These are phyloP conservation scores for Pica pica DNA, from an alignment of 2,113 vertebrate species.

Conservation along the genomic window DNA sequence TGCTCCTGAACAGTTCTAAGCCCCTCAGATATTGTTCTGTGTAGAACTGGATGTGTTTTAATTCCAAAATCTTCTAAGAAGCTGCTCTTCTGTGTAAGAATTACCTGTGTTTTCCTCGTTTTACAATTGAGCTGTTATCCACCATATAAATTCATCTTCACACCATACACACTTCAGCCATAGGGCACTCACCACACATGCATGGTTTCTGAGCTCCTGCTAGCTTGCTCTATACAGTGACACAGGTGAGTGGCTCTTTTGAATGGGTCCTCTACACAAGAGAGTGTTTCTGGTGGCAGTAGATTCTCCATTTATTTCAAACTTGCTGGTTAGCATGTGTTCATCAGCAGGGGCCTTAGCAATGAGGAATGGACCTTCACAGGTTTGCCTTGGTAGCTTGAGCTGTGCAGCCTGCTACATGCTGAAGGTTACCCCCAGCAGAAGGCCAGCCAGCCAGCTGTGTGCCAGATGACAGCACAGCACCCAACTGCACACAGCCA, in stretches of 20 bases:
- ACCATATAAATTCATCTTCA: background rate
- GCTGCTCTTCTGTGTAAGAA: background rate
- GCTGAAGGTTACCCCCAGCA: slow-evolving; percentile 8
- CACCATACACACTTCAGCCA: background rate
- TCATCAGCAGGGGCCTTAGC: background rate
- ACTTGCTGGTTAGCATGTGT: background rate
- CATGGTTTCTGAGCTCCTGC: background rate
- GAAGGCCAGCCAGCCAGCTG: background rate
- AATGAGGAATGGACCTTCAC: background rate
- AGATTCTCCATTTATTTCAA: background rate
- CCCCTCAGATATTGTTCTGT: background rate
- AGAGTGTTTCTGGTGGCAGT: background rate
- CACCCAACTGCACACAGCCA: background rate
- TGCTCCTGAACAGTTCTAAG: background rate
- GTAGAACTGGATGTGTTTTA: background rate
- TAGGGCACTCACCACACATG: background rate
- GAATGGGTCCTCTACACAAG: background rate
- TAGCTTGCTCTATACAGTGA: background rate
- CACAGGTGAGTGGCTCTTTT: background rate
- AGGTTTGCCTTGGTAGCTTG: background rate
- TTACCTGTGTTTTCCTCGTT: background rate
- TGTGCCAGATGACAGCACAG: background rate
- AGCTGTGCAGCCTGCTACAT: background rate
- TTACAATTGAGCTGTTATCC: background rate
- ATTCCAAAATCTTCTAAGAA: background rate